Evolutionary conservation across 2,113 vertebrate species (phyloP).

Genomic region (Aleadryas rufinucha): DNA sequence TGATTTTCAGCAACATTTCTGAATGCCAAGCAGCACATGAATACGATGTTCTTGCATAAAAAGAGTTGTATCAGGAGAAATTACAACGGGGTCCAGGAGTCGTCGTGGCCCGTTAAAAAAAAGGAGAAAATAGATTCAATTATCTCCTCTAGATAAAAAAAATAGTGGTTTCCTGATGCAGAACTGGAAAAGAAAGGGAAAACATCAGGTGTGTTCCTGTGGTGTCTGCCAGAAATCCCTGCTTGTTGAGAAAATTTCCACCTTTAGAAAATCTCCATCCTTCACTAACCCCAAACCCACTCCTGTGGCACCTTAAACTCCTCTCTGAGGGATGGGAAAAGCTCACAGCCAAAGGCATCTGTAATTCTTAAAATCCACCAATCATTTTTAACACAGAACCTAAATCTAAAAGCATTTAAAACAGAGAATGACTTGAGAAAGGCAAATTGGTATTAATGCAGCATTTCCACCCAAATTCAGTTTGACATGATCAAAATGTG

Average conservation of each 20-base stretch:
- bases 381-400: neutral
- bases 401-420: neutral
- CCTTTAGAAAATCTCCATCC: neutral
- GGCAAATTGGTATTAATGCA: neutral
- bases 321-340: neutral
- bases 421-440: neutral
- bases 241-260: neutral
- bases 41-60: neutral
- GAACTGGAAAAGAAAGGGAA: neutral
- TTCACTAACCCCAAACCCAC: neutral
- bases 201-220: rapidly evolving
- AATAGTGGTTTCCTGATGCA: neutral
- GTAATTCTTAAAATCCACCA: neutral
- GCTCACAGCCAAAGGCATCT: neutral
- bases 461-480: neutral
- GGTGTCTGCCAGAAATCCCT: neutral
- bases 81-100: neutral
- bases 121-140: neutral
- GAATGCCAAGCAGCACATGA: neutral
- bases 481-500: neutral
- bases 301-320: neutral
- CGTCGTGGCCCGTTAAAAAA: neutral
- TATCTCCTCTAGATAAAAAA: neutral
- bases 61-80: neutral
- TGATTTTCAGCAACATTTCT: neutral